Conservation (phyloP, 1,140 invertebrate genomes). For the Epicauta chinensis region DNA sequence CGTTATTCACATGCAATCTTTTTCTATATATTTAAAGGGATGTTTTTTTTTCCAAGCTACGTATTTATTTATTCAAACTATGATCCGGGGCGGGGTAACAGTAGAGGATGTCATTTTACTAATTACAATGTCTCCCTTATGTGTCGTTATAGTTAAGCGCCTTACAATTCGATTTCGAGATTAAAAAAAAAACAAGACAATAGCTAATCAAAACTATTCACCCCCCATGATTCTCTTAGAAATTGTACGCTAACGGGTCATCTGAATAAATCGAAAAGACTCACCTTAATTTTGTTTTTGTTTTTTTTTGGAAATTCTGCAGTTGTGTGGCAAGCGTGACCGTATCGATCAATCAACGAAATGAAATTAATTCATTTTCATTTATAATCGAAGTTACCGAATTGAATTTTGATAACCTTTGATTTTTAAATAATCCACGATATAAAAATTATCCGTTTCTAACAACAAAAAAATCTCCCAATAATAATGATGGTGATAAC, state of each 20-base stretch:
- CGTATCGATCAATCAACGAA: constrained; percentile 6
- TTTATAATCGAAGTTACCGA: constrained; percentile 6
- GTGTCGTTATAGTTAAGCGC: constrained; percentile 21
- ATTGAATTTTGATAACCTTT: constrained; percentile 20
- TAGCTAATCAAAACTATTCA: no score
- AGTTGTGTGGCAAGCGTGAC: no score
- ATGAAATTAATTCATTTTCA: constrained; percentile 2
- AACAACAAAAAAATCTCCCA: no score
- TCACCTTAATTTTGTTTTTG: neutral
- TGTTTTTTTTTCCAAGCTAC: neutral
- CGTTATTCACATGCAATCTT: constrained; percentile 11
- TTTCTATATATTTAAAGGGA: no score
- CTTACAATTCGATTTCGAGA: constrained; percentile 24
- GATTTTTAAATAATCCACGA: neutral
- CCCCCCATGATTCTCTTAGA: no score
- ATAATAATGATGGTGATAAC: no score
- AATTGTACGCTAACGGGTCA: no score
- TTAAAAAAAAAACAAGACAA: constrained; percentile 16
- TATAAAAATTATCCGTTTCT: constrained; percentile 3
- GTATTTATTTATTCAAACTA: neutral
- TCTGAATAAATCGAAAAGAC: neutral
- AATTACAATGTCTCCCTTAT: constrained; percentile 26
- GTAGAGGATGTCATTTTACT: constrained; percentile 25
- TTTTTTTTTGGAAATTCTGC: no score
- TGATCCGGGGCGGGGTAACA: constrained; percentile 10